Conservation (phyloP, 2,888 invertebrate species). For the Apodemia duryi region DNA sequence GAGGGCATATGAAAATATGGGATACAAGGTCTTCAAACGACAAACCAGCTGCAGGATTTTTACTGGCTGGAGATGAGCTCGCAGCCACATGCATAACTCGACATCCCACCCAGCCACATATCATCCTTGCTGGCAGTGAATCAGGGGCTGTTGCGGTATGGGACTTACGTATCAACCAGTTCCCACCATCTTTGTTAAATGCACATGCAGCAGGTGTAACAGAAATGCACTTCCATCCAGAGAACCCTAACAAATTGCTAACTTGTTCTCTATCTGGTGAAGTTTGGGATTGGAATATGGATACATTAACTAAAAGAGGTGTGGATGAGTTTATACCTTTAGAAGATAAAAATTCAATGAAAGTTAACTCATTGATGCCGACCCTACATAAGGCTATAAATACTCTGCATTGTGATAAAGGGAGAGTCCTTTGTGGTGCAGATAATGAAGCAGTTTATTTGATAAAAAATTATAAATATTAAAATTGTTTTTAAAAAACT, state of each 20-base stretch:
- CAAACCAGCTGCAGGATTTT: conserved; percentile 84
- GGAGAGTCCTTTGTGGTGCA: conserved; percentile 88
- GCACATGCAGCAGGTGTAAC: conserved; percentile 87
- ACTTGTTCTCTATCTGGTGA: conserved; percentile 90
- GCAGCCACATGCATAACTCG: conserved; percentile 87
- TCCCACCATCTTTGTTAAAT: conserved; percentile 89
- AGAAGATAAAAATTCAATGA: conserved; percentile 83
- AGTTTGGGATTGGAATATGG: conserved; percentile 93
- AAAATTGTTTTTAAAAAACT: not conserved
- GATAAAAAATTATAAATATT: conserved; percentile 80
- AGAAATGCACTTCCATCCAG: conserved; percentile 93
- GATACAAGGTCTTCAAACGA: conserved; percentile 84
- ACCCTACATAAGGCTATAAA: conserved; percentile 89
- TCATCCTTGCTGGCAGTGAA: conserved; percentile 90
- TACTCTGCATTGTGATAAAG: conserved; percentile 87
- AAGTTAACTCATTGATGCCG: conserved; percentile 86
- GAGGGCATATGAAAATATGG: conserved; percentile 94
- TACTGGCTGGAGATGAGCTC: conserved; percentile 85
- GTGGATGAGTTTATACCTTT: conserved; percentile 82
- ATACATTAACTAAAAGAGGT: conserved; percentile 63
- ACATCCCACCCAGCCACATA: conserved; percentile 93
- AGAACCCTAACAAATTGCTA: conserved; percentile 90
- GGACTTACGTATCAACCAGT: conserved; percentile 92
- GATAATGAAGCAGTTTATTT: conserved; percentile 94
- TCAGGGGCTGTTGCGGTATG: conserved; percentile 93